A percentile compares a stretch with the other conserved stretches of the same genome.
Evolutionary conservation across 2,113 vertebrate genomes (phyloP).

Genomic region (Butorides virescens): DNA sequence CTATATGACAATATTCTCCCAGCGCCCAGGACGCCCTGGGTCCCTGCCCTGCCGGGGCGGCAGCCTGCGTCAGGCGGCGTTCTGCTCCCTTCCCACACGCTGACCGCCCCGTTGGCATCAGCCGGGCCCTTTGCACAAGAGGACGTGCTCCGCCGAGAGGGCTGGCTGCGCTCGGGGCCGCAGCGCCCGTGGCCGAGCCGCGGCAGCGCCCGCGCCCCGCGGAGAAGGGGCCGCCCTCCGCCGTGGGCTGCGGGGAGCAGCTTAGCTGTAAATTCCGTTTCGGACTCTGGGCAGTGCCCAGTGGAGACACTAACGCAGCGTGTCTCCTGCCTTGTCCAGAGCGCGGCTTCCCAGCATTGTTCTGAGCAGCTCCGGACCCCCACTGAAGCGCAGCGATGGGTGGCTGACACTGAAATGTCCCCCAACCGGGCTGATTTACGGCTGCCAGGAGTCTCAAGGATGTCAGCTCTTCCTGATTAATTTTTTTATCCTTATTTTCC

Average conservation of each 20-base stretch:
- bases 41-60: neutral
- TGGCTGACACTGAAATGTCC: constrained; percentile 62
- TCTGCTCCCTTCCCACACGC: accelerated
- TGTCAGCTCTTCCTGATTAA: constrained; percentile 69
- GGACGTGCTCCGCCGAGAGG: accelerated
- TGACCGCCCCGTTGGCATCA: accelerated
- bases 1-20: accelerated
- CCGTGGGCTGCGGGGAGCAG: neutral
- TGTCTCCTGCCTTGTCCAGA: constrained; percentile 68
- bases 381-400: constrained; percentile 57
- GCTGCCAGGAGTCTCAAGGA: constrained; percentile 60
- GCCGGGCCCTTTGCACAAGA: neutral
- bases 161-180: accelerated
- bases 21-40: accelerated
- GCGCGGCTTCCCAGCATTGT: constrained; percentile 66
- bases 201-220: neutral
- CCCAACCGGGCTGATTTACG: constrained; percentile 55
- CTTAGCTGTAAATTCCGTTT: constrained; percentile 1
- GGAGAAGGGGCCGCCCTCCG: neutral
- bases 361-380: constrained; percentile 51
- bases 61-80: accelerated
- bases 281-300: constrained; percentile 57
- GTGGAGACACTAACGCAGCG: constrained; percentile 63
- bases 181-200: neutral
- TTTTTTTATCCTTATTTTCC: constrained; percentile 71